A percentile compares a stretch with the other conserved stretches of the same genome.
phyloP scores from a whole-genome alignment of 2,888 invertebrate species.

The Mamestra brassicae region DNA sequence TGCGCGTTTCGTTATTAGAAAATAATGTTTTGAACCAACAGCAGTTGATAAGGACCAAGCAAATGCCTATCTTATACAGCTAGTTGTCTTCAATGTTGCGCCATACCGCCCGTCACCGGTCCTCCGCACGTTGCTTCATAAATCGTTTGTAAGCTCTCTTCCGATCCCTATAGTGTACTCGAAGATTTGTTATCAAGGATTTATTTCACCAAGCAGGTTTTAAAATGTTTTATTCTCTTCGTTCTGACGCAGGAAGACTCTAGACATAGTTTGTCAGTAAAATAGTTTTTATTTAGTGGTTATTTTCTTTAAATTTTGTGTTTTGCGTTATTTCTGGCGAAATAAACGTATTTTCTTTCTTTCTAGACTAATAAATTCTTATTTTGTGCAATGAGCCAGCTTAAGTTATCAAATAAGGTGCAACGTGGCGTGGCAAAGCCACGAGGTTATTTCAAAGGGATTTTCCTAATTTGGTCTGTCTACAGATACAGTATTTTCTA shows the following conservation, averaged over 20 bases:
- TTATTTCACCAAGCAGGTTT: slow-evolving; percentile 13
- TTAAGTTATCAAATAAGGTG: too few species aligned
- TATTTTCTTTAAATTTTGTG: too few species aligned
- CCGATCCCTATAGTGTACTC: background rate
- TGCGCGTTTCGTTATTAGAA: background rate
- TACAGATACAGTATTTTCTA: background rate
- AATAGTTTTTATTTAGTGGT: too few species aligned
- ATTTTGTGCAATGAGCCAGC: too few species aligned
- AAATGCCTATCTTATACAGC: slow-evolving; percentile 22
- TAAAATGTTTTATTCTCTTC: background rate
- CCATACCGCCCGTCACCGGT: slow-evolving; percentile 12
- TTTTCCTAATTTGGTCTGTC: background rate
- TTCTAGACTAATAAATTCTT: too few species aligned
- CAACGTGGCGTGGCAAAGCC: too few species aligned
- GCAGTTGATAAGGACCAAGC: background rate
- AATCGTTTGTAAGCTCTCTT: slow-evolving; percentile 38
- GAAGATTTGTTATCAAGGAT: slow-evolving; percentile 12
- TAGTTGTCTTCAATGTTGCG: background rate
- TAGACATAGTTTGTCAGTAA: background rate
- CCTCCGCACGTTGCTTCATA: slow-evolving; percentile 27
- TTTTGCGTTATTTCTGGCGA: too few species aligned
- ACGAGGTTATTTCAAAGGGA: background rate
- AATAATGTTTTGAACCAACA: background rate
- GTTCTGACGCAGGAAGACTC: background rate
- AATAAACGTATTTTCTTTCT: too few species aligned